phyloP scores from a whole-genome alignment of 2,113 vertebrate genomes.

The Oophaga pumilio region DNA sequence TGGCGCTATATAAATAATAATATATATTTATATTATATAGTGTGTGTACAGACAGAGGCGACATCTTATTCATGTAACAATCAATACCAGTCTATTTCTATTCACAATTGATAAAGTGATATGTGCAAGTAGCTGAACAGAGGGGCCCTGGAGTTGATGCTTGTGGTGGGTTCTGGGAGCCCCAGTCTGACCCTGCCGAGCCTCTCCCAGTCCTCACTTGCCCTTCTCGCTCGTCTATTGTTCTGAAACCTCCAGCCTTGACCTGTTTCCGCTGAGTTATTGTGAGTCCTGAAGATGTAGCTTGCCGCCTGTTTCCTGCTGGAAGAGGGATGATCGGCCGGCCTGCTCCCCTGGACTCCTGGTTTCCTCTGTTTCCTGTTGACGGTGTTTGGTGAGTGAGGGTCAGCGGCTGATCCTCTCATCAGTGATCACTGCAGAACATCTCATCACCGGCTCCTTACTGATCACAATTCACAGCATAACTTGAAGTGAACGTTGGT shows the following conservation, averaged over 20 bases:
- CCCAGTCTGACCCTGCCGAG: too few species aligned
- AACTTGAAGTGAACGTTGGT: background rate
- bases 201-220: slow-evolving; percentile 49
- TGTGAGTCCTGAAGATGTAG: slow-evolving; percentile 38
- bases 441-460: background rate
- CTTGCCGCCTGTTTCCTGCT: slow-evolving; percentile 50
- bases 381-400: slow-evolving; percentile 4
- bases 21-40: too few species aligned
- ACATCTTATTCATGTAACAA: too few species aligned
- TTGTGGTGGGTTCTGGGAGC: too few species aligned
- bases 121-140: too few species aligned
- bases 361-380: slow-evolving; percentile 57
- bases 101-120: too few species aligned
- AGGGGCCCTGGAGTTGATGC: too few species aligned
- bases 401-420: background rate
- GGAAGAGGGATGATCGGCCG: slow-evolving; percentile 47
- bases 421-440: background rate
- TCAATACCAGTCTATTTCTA: too few species aligned
- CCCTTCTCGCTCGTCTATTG: slow-evolving; percentile 43
- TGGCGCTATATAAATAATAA: too few species aligned
- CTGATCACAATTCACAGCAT: background rate
- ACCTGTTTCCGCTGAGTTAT: slow-evolving; percentile 51
- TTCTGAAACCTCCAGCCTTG: slow-evolving; percentile 42
- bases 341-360: slow-evolving; percentile 18
- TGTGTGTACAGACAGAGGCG: too few species aligned